These are phyloP conservation scores for Embiotoca jacksoni DNA, from an alignment of 2,113 vertebrate species.

Conservation along the genomic window DNA sequence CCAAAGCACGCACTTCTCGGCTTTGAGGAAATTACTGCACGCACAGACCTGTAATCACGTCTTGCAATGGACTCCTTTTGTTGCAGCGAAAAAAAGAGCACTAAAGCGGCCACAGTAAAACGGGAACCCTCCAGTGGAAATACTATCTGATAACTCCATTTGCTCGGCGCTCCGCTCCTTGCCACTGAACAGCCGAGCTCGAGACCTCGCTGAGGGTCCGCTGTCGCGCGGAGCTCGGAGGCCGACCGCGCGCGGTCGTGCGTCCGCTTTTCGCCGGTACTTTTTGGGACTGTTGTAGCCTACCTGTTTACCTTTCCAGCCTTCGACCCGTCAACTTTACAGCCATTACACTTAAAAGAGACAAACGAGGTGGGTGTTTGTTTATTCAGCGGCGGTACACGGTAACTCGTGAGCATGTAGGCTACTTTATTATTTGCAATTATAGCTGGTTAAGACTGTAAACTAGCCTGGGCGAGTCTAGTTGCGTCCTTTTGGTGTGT, in stretches of 20 bases:
- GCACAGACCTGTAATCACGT: conserved; percentile 27
- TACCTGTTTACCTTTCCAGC: conserved; percentile 35
- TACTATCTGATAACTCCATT: conserved; percentile 87
- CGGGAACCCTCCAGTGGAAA: conserved; percentile 80
- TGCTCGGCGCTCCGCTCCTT: conserved; percentile 56
- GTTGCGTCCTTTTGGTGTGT: too few relatives aligned
- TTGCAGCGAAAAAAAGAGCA: conserved; percentile 54
- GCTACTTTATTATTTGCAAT: too few relatives aligned
- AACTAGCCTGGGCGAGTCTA: too few relatives aligned
- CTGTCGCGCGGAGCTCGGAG: conserved; percentile 58
- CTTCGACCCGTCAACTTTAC: conserved; percentile 52
- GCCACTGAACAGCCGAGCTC: conserved; percentile 42
- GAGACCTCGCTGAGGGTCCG: conserved; percentile 20
- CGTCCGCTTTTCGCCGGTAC: conserved; percentile 37
- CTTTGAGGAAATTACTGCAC: conserved; percentile 45
- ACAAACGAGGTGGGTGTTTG: conserved; percentile 77
- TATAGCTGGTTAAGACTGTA: too few relatives aligned
- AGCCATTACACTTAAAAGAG: conserved; percentile 69
- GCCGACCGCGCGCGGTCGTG: conserved; percentile 37
- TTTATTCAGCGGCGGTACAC: background rate
- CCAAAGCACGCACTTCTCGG: conserved; percentile 33
- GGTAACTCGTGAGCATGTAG: too few relatives aligned
- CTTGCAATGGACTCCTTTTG: conserved; percentile 72
- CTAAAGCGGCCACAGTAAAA: conserved; percentile 48
- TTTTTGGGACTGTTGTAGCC: conserved; percentile 55